These are phyloP conservation scores for Lycocorax pyrrhopterus DNA, from an alignment of 2,113 vertebrate species.

Conservation along the genomic window DNA sequence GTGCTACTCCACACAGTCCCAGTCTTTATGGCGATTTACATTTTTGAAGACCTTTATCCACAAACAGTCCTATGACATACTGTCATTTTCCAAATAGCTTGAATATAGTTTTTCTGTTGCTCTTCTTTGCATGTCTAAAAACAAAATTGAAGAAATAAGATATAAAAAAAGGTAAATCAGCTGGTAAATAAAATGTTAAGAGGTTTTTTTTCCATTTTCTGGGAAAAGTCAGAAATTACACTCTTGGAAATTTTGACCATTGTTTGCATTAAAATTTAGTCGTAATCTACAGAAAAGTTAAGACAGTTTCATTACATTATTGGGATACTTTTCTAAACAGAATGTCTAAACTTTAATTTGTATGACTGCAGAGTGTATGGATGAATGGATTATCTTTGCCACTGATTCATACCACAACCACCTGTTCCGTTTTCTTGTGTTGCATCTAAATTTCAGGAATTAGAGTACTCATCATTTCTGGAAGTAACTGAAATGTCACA, in stretches of 20 bases:
- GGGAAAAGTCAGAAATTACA: neutral
- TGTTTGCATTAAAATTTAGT: neutral
- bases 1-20: neutral
- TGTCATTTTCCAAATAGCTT: neutral
- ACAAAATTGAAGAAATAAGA: neutral
- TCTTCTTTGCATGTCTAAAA: neutral
- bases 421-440: constrained; percentile 4
- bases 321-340: neutral
- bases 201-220: neutral
- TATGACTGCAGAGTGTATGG: neutral
- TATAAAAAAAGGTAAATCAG: neutral
- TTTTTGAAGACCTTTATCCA: neutral
- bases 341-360: constrained; percentile 9
- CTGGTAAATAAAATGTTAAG: neutral
- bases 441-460: neutral
- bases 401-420: neutral
- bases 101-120: neutral
- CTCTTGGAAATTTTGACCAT: neutral
- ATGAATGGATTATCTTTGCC: neutral
- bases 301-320: neutral
- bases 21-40: neutral
- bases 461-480: constrained; percentile 5
- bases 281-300: neutral
- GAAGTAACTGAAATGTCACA: constrained; percentile 26
- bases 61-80: neutral